Conservation (phyloP, 2,888 invertebrate genomes). For the Linnaemya vulpina region DNA sequence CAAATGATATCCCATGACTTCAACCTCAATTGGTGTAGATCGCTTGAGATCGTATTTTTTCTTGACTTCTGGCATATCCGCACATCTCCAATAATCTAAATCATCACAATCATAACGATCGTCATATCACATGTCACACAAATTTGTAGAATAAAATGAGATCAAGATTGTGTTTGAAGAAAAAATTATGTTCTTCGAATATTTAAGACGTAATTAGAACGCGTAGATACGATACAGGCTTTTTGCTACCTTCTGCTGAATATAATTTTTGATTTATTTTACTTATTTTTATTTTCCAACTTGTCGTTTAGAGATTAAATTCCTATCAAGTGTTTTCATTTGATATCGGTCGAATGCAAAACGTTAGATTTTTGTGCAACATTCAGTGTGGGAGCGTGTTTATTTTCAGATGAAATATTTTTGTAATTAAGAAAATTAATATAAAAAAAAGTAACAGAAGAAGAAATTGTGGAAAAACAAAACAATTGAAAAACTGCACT, state of each 20-base stretch:
- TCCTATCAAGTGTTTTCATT: conserved; percentile 65
- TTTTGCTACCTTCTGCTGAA: conserved; percentile 7
- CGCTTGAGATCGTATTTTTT: conserved; percentile 27
- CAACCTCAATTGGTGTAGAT: conserved; percentile 60
- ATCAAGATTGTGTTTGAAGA: conserved; percentile 6
- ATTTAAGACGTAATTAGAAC: conserved; percentile 72
- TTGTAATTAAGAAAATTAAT: conserved; percentile 18
- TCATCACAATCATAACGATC: conserved; percentile 34
- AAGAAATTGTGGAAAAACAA: not conserved
- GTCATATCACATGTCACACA: conserved; percentile 68
- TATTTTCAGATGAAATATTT: conserved; percentile 63
- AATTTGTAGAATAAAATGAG: conserved; percentile 26
- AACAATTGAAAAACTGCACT: not conserved
- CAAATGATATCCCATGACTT: conserved; percentile 68
- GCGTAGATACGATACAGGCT: conserved; percentile 3
- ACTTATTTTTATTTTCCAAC: not conserved
- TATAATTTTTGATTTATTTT: not conserved
- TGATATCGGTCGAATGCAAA: conserved; percentile 40
- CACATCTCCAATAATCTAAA: conserved; percentile 61
- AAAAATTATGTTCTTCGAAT: conserved; percentile 63
- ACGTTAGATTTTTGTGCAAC: conserved; percentile 16
- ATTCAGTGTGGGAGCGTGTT: conserved; percentile 59
- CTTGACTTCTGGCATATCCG: conserved; percentile 50
- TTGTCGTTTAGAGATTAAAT: conserved; percentile 59
- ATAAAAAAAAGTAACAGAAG: too few relatives aligned